Evolutionary conservation across 2,797 vertebrate genomes (phyloP).

Genomic region (Malurus leucopterus): DNA sequence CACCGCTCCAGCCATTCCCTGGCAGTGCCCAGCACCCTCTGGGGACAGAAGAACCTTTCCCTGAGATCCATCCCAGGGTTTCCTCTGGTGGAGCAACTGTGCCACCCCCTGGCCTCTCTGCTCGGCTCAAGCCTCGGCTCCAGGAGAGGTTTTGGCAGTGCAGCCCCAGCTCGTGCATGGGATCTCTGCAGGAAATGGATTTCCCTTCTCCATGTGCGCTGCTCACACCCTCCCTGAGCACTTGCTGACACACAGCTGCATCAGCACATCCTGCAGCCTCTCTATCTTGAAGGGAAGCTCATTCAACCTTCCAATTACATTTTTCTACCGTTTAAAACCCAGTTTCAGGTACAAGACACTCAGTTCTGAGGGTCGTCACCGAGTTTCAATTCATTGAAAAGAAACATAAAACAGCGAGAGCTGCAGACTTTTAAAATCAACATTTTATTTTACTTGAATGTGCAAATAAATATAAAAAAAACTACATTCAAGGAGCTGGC

Average conservation of each 20-base stretch:
- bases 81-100: background rate
- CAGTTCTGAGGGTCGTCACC: accelerated
- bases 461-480: constrained; percentile 81
- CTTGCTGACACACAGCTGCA: background rate
- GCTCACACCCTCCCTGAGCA: background rate
- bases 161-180: background rate
- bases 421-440: constrained; percentile 49
- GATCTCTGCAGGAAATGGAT: background rate
- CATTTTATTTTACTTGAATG: constrained; percentile 76
- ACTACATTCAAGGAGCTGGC: constrained; percentile 78
- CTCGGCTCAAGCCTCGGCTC: background rate
- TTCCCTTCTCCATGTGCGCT: accelerated
- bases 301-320: background rate
- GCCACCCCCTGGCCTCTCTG: background rate
- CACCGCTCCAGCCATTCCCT: no score
- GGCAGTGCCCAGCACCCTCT: background rate
- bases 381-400: background rate
- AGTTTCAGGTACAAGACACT: background rate
- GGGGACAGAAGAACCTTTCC: background rate
- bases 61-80: background rate
- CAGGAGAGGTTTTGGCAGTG: background rate
- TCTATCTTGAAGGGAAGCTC: background rate
- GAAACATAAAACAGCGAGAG: background rate
- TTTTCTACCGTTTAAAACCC: background rate
- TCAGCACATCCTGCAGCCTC: background rate